A percentile compares a stretch with the other conserved stretches of the same genome.
Conservation (phyloP, 1,140 invertebrate species). For the Sitobion miscanthi region DNA sequence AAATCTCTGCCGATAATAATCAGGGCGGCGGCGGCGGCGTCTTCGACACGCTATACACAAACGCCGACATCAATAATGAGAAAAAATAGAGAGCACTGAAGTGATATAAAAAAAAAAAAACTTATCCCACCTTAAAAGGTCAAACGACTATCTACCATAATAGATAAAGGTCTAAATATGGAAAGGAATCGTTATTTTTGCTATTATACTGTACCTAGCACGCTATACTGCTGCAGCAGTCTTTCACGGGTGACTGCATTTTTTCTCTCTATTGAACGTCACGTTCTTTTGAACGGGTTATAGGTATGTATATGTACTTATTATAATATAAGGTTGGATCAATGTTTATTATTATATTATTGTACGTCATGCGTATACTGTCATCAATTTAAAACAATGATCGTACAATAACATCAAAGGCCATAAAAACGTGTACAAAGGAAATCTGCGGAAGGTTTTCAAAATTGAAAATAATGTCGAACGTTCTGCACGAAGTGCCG, state of each 20-base stretch:
- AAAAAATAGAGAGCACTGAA: not conserved
- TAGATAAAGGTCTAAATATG: conserved; percentile 7
- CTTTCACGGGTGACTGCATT: not conserved
- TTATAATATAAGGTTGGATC: not conserved
- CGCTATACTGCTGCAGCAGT: not conserved
- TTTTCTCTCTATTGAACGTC: not conserved
- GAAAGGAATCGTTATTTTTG: not conserved
- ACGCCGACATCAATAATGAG: not conserved
- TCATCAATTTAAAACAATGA: not conserved
- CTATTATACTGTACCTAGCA: not conserved
- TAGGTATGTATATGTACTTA: not conserved
- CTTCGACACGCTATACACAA: not conserved
- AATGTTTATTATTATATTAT: not conserved
- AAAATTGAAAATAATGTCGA: not conserved
- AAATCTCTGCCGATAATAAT: not conserved
- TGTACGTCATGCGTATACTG: not conserved
- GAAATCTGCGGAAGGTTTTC: not conserved
- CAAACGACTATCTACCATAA: not conserved
- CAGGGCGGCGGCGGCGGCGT: too few species aligned
- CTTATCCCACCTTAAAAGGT: not conserved
- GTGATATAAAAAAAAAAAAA: not conserved
- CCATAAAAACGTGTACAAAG: not conserved
- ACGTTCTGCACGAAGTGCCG: too few species aligned
- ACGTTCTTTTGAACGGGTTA: not conserved
- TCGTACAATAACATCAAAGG: not conserved